Percentiles rank a stretch among this genome's conserved stretches.
These are phyloP conservation scores for Felis chaus DNA, from an alignment of 2,113 vertebrate species.

Conservation along the genomic window DNA sequence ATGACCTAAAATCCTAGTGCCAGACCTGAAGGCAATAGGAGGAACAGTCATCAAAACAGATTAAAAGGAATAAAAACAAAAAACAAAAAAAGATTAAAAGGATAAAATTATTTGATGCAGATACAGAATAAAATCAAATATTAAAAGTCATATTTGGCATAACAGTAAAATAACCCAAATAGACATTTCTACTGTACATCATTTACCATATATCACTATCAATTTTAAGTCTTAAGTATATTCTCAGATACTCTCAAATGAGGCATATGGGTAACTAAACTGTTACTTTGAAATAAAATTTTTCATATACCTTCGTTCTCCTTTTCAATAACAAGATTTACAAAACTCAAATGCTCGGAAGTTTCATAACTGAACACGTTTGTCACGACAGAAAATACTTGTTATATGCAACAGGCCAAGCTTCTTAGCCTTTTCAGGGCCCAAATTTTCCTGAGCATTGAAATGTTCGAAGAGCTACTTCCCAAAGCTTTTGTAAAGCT, in stretches of 20 bases:
- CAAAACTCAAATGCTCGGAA: background rate
- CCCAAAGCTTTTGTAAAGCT: background rate
- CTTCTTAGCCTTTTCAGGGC: background rate
- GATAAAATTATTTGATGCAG: background rate
- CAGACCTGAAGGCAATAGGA: constrained; percentile 71
- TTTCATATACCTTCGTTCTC: background rate
- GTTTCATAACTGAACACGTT: background rate
- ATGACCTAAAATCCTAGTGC: constrained; percentile 78
- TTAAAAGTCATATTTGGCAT: background rate
- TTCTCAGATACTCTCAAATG: background rate
- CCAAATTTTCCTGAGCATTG: background rate
- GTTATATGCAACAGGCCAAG: background rate
- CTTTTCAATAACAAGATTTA: constrained; percentile 25
- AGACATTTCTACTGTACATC: background rate
- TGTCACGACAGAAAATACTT: background rate
- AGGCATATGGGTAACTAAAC: background rate
- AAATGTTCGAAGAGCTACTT: constrained; percentile 42
- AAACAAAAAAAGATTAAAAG: constrained; percentile 10
- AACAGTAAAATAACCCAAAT: background rate
- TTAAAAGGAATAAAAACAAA: background rate
- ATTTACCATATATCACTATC: background rate
- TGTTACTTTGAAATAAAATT: background rate
- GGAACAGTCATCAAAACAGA: constrained; percentile 75
- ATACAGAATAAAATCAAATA: constrained; percentile 2
- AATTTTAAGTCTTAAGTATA: background rate